Base-by-base conservation (phyloP, 2,797 vertebrate genomes). In the Takifugu rubripes region DNA sequence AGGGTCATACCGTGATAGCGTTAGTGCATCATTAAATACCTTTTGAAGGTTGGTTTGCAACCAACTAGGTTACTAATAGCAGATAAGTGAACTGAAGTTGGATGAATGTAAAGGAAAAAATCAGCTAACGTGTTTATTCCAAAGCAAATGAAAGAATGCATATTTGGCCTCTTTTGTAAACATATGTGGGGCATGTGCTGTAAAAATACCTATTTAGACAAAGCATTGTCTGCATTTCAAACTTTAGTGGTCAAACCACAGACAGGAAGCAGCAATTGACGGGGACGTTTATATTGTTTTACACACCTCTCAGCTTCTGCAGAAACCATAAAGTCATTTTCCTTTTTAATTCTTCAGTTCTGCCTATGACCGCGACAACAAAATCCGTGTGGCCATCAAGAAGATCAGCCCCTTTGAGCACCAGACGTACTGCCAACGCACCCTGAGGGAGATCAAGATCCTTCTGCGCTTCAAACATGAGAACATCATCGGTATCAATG, bases 361-460 rank as follows among this genome's bases (percentile, higher is more conserved):
- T 17, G 91, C 94, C 24, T 79, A 87, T 2, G 84, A 88, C 59
- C 90, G 90, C 14, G 94, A 95, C 85, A 91, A 93, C 45, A 90
- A 94, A 78, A 91, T 90, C 12, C 91, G 93, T 0, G 92, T 93
- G 80, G 94, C 94, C 85, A 95, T 95, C 75, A 95, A 95, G 89
- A 95, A 95, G 87, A 95, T 95, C 87, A 95, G 94, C 75, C 94
- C 94, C 0, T 95, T 95, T 16, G 94, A 95, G 85, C 94, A 95
- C 80, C 94, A 95, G 90, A 95, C 94, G 1, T 95, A 95, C 79
- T 95, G 94, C 80, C 94, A 95, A 72, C 93, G 94, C 70, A 95
- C 94, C 0, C 90, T 95, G 75, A 81, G 94, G 25, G 94, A 95
- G 87, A 95, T 95, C 84, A 95, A 95, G 84, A 95, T 95, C 82